Conservation (phyloP, 2,113 vertebrate species). For the Podilymbus podiceps region DNA sequence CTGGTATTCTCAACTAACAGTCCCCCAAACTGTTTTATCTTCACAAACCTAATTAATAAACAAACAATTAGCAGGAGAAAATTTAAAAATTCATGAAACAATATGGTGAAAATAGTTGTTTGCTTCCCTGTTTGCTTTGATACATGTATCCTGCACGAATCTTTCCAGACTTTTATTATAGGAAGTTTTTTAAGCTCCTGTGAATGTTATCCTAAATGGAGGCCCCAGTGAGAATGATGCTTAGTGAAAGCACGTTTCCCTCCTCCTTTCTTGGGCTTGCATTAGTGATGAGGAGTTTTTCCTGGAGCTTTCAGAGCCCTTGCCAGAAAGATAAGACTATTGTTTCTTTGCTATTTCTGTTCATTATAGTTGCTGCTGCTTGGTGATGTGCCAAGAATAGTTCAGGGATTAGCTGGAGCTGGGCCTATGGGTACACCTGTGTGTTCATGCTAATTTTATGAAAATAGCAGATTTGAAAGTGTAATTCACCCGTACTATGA, state of each 20-base stretch:
- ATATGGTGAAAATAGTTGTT: neutral
- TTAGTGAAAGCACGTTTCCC: neutral
- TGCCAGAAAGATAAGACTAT: conserved; percentile 36
- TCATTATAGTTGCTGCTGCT: neutral
- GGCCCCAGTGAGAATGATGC: neutral
- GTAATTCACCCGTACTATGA: neutral
- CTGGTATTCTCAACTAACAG: neutral
- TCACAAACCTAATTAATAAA: neutral
- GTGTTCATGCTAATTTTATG: neutral
- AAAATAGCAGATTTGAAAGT: neutral
- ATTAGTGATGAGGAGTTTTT: conserved; percentile 23
- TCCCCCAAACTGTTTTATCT: neutral
- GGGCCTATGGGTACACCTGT: neutral
- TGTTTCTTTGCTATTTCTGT: neutral
- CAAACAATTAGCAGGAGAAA: neutral
- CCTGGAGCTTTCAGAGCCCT: neutral
- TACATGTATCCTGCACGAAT: neutral
- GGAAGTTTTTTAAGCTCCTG: neutral
- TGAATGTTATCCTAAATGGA: neutral
- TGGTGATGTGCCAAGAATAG: neutral
- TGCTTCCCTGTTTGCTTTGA: neutral
- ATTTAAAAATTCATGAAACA: neutral
- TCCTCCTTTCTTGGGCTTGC: neutral
- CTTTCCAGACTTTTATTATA: neutral
- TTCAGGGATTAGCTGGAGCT: neutral